A percentile compares a stretch with the other conserved stretches of the same genome.
Evolutionary conservation across 2,113 vertebrate species (phyloP).

Genomic region (Lichenostomus cassidix): DNA sequence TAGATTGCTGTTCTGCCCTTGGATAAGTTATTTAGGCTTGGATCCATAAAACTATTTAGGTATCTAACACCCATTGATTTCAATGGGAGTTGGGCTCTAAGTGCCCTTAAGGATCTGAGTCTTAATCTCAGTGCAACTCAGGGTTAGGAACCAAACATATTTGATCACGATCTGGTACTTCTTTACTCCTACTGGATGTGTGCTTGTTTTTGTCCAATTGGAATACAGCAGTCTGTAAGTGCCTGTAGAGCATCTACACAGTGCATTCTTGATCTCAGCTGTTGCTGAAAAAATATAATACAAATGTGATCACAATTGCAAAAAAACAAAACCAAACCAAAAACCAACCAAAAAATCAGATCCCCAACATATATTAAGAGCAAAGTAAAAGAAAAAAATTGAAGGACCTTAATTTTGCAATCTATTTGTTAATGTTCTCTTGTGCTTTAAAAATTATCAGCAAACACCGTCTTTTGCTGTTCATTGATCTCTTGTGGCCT

Average conservation of each 20-base stretch:
- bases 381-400: background rate
- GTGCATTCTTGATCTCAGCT: background rate
- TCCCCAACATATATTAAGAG: accelerated
- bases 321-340: background rate
- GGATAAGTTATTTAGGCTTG: slow-evolving; percentile 27
- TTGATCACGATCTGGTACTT: background rate
- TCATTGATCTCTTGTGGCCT: background rate
- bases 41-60: slow-evolving; percentile 58
- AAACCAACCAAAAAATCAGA: background rate
- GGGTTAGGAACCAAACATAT: background rate
- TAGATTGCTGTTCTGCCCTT: slow-evolving; percentile 29
- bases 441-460: background rate
- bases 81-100: background rate
- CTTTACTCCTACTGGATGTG: background rate
- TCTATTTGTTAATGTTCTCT: background rate
- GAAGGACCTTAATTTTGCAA: background rate
- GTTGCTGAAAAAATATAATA: background rate
- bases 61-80: slow-evolving; percentile 53
- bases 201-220: background rate
- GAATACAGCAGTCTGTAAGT: background rate
- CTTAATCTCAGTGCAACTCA: background rate
- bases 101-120: slow-evolving; percentile 26
- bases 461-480: background rate
- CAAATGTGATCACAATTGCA: background rate
- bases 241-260: background rate